Conservation (phyloP, 2,797 vertebrate species). For the Platyrinchus mystaceus region DNA sequence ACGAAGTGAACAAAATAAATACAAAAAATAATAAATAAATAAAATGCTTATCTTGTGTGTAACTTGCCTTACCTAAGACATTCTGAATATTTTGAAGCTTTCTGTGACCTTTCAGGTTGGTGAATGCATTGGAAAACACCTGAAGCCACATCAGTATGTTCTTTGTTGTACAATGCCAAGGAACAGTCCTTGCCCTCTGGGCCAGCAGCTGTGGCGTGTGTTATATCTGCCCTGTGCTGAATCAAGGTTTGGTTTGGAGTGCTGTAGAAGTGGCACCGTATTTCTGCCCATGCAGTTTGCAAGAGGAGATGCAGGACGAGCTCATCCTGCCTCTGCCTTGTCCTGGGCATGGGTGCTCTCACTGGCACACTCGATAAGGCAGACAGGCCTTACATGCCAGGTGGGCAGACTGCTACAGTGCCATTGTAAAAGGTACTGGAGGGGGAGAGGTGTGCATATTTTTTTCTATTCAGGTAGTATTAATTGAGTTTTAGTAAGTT, state of each 20-base stretch:
- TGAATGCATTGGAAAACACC: neutral
- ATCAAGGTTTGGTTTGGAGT: neutral
- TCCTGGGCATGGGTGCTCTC: neutral
- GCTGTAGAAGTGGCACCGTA: neutral
- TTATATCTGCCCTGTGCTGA: neutral
- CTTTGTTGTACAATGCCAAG: neutral
- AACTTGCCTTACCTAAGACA: neutral
- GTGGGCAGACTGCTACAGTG: neutral
- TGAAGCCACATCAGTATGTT: neutral
- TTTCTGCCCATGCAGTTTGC: neutral
- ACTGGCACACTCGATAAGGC: rapidly evolving
- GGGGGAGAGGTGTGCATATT: neutral
- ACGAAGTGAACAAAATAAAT: neutral
- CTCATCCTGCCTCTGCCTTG: neutral
- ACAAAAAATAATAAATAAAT: neutral
- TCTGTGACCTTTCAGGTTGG: neutral
- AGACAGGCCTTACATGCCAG: too few species aligned
- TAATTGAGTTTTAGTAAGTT: neutral
- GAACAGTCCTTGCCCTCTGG: neutral
- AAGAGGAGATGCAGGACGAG: rapidly evolving
- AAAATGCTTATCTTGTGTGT: neutral
- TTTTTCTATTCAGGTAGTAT: neutral
- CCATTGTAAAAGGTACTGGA: too few species aligned
- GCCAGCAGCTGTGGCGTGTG: neutral
- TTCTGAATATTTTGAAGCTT: neutral